Percentiles rank a stretch among this genome's conserved stretches.
Evolutionary conservation across 2,797 vertebrate genomes (phyloP).

Genomic region (Salmo trutta): DNA sequence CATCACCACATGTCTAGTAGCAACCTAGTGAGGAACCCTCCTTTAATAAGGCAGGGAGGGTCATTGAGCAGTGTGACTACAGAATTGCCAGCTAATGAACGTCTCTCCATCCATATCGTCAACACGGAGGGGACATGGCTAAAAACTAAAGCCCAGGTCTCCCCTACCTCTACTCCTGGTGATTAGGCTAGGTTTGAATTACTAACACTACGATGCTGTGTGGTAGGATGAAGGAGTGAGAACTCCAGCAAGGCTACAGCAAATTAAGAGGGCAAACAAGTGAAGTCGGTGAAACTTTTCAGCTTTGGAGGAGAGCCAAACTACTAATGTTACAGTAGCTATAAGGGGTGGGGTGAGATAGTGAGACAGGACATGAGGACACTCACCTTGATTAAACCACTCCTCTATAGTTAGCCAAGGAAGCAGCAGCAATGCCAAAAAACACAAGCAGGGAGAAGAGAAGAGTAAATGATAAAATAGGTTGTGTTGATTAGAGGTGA

Average conservation of each 20-base stretch:
- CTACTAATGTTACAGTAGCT: constrained; percentile 38
- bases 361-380: constrained; percentile 26
- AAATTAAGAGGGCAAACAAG: neutral
- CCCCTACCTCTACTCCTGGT: neutral
- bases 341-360: neutral
- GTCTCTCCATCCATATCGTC: neutral
- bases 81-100: constrained; percentile 40
- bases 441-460: constrained; percentile 74
- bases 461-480: constrained; percentile 72
- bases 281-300: constrained; percentile 41
- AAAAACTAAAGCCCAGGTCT: neutral
- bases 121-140: neutral
- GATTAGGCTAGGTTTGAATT: neutral
- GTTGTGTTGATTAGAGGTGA: constrained; percentile 43
- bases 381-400: constrained; percentile 99
- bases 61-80: constrained; percentile 20
- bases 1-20: constrained; percentile 12
- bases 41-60: constrained; percentile 49
- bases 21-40: constrained; percentile 22
- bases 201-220: neutral
- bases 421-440: constrained; percentile 81
- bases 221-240: neutral
- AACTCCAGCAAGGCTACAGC: neutral
- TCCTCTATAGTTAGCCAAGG: constrained; percentile 92
- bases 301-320: constrained; percentile 49